phyloP scores from a whole-genome alignment of 2,888 invertebrate species.

The Cartodere bifasciata region DNA sequence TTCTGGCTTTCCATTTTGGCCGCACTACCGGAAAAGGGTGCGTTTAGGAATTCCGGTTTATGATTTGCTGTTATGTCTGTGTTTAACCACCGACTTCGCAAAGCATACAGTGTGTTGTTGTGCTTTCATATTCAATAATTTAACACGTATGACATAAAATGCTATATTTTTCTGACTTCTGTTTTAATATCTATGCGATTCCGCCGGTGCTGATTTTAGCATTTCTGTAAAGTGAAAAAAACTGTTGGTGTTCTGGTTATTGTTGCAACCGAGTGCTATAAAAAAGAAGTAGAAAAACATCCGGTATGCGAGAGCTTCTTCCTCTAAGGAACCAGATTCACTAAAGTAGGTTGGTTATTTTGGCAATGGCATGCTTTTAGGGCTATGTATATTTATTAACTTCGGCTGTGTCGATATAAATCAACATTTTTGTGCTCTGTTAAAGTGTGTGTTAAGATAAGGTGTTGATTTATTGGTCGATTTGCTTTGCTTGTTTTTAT shows the following conservation, averaged over 20 bases:
- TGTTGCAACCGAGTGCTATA: too few species aligned
- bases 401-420: conserved; percentile 27
- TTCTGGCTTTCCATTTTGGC: conserved; percentile 31
- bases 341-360: conserved; percentile 15
- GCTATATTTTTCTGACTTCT: too few species aligned
- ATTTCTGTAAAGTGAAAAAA: too few species aligned
- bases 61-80: conserved; percentile 50
- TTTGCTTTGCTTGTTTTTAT: conserved; percentile 21
- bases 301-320: too few species aligned
- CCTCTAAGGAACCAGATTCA: conserved; percentile 9
- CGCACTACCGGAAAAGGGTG: conserved; percentile 38
- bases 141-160: too few species aligned
- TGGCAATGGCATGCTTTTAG: conserved; percentile 18
- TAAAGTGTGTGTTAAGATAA: conserved; percentile 29
- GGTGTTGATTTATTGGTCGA: conserved; percentile 27
- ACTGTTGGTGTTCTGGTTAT: too few species aligned
- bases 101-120: too few species aligned
- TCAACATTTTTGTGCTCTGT: conserved; percentile 28
- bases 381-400: conserved; percentile 27
- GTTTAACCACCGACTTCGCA: too few species aligned
- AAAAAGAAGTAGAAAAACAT: too few species aligned
- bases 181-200: too few species aligned
- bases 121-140: too few species aligned
- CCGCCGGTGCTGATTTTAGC: too few species aligned
- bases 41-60: conserved; percentile 47